Percentiles rank a stretch among this genome's conserved stretches.
Conservation (phyloP, 2,797 vertebrate genomes). For the Diglossa cyanea region DNA sequence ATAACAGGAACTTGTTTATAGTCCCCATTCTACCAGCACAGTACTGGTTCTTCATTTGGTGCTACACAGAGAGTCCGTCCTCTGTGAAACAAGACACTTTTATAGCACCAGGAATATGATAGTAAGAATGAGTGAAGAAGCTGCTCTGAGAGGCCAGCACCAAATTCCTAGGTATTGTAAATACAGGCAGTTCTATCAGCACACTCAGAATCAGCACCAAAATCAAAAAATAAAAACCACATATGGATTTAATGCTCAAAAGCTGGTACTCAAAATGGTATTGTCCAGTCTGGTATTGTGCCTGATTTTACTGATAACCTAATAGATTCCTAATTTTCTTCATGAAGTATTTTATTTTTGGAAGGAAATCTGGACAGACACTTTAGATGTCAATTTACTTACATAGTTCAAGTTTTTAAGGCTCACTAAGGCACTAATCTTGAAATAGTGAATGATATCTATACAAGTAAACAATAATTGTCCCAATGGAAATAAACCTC, state of each 20-base stretch:
- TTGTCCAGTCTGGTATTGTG: background rate
- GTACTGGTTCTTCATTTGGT: background rate
- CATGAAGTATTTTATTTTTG: background rate
- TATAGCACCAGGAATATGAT: rapidly evolving
- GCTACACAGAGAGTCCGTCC: background rate
- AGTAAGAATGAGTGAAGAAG: background rate
- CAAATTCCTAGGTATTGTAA: background rate
- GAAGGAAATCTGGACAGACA: background rate
- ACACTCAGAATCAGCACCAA: background rate
- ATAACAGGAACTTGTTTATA: background rate
- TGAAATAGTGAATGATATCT: background rate
- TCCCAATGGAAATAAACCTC: background rate
- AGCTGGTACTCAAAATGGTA: rapidly evolving
- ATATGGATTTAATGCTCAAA: background rate
- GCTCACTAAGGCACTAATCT: background rate
- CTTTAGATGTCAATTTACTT: background rate
- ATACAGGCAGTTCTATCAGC: background rate
- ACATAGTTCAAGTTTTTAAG: background rate
- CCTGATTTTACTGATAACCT: background rate
- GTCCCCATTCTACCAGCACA: background rate
- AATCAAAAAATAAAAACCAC: background rate
- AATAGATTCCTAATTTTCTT: background rate
- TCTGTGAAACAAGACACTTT: background rate
- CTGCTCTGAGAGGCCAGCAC: background rate
- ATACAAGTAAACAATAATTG: background rate